These are phyloP conservation scores for Magallana angulata DNA, from an alignment of 1,140 invertebrate species.

Conservation along the genomic window DNA sequence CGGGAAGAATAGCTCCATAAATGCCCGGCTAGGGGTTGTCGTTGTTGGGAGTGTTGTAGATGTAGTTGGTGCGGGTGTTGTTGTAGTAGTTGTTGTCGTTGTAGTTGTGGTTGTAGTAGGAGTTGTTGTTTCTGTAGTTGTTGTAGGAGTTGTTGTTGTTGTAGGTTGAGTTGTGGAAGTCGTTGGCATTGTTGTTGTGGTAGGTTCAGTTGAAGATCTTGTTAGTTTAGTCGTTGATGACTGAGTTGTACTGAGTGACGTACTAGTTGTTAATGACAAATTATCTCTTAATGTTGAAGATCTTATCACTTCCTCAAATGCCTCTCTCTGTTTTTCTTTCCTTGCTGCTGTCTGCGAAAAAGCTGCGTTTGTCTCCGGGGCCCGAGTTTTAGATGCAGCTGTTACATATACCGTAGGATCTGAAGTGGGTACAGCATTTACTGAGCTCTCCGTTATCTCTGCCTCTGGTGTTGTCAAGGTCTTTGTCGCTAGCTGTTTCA, in stretches of 20 bases:
- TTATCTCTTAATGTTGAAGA: neutral
- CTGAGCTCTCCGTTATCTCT: neutral
- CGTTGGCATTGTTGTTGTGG: neutral
- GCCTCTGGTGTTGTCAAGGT: neutral
- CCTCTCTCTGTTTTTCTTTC: neutral
- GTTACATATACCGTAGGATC: neutral
- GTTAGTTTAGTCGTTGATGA: neutral
- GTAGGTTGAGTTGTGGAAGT: neutral
- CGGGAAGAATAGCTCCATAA: constrained; percentile 4
- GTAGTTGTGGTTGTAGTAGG: neutral
- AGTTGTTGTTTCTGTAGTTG: neutral
- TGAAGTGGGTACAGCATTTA: neutral
- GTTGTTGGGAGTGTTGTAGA: neutral
- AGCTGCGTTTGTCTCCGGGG: neutral
- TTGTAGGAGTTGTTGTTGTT: neutral
- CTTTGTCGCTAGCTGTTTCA: neutral
- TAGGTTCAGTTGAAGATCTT: neutral
- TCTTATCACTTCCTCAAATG: neutral
- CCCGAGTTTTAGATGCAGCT: neutral
- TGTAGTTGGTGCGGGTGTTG: neutral
- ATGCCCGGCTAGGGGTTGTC: constrained; percentile 14
- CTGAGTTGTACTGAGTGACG: neutral
- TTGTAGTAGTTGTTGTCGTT: neutral
- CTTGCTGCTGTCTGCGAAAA: neutral
- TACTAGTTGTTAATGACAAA: neutral